A percentile compares a stretch with the other conserved stretches of the same genome.
These are phyloP conservation scores for Fragum fragum DNA, from an alignment of 2,888 invertebrate species.

Conservation along the genomic window DNA sequence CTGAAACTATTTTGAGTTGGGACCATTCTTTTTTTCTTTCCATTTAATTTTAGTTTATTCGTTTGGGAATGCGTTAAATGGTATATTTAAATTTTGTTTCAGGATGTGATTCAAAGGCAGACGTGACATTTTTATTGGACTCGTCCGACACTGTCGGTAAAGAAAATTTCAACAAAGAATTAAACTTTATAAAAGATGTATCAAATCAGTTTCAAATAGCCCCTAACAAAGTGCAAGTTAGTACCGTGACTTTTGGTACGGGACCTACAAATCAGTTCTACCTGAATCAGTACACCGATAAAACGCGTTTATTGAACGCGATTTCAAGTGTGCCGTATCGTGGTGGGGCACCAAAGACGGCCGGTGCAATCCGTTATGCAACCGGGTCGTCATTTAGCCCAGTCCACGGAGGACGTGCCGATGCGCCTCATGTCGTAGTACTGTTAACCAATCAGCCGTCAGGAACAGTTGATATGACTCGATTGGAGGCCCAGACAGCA, in stretches of 20 bases:
- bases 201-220: conserved; percentile 75
- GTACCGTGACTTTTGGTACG: conserved; percentile 75
- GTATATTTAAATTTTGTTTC: conserved; percentile 37
- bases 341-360: conserved; percentile 71
- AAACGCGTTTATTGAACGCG: conserved; percentile 67
- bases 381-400: conserved; percentile 76
- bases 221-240: conserved; percentile 73
- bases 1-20: too few relatives aligned
- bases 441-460: conserved; percentile 75
- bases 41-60: too few relatives aligned
- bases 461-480: conserved; percentile 70
- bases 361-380: conserved; percentile 75
- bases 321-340: conserved; percentile 71
- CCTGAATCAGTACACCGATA: conserved; percentile 71
- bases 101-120: conserved; percentile 79
- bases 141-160: conserved; percentile 75
- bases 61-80: too few relatives aligned
- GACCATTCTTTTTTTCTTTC: too few relatives aligned
- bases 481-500: conserved; percentile 73
- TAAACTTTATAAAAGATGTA: conserved; percentile 75
- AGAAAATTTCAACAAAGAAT: conserved; percentile 74
- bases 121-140: conserved; percentile 78
- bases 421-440: conserved; percentile 73
- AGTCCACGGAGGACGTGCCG: conserved; percentile 72
- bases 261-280: conserved; percentile 76